Conservation (phyloP, 2,113 vertebrate species). For the Holacanthus passer region DNA sequence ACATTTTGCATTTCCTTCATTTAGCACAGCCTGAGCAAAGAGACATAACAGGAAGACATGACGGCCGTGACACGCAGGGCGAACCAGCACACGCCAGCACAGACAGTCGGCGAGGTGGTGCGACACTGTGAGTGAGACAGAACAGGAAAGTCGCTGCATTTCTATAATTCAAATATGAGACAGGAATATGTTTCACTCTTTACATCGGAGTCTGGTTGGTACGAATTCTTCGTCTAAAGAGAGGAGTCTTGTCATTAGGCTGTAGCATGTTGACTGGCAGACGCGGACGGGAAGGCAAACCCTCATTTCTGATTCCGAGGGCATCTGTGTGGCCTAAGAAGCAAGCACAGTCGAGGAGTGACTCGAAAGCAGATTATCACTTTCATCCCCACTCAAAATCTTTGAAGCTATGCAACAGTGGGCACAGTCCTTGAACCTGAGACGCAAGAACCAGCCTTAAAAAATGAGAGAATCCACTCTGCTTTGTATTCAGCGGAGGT, state of each 20-base stretch:
- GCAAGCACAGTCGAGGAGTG: slow-evolving; percentile 58
- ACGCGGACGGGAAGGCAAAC: slow-evolving; percentile 50
- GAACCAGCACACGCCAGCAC: slow-evolving; percentile 37
- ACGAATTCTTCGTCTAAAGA: slow-evolving; percentile 48
- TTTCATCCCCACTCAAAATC: slow-evolving; percentile 60
- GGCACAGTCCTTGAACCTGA: slow-evolving; percentile 75
- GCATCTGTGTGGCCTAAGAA: slow-evolving; percentile 66
- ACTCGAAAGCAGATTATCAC: slow-evolving; percentile 79
- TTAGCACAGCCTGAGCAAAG: slow-evolving; percentile 2
- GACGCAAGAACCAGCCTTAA: slow-evolving; percentile 38
- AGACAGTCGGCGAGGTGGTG: slow-evolving; percentile 25
- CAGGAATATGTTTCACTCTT: slow-evolving; percentile 62
- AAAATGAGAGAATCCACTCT: slow-evolving; percentile 57
- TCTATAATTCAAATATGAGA: slow-evolving; percentile 33
- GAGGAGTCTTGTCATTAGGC: slow-evolving; percentile 59
- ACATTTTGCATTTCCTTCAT: neutral
- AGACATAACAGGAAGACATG: slow-evolving; percentile 29
- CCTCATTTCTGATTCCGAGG: slow-evolving; percentile 62
- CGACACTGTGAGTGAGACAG: slow-evolving; percentile 15
- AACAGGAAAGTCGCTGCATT: slow-evolving; percentile 35
- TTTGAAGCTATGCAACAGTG: slow-evolving; percentile 75
- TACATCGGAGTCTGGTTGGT: no score
- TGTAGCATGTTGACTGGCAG: slow-evolving; percentile 60
- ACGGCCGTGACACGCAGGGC: slow-evolving; percentile 46
- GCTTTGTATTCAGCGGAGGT: slow-evolving; percentile 58